Conservation (phyloP, 2,113 vertebrate genomes). For the Cyprinodon variegatus region DNA sequence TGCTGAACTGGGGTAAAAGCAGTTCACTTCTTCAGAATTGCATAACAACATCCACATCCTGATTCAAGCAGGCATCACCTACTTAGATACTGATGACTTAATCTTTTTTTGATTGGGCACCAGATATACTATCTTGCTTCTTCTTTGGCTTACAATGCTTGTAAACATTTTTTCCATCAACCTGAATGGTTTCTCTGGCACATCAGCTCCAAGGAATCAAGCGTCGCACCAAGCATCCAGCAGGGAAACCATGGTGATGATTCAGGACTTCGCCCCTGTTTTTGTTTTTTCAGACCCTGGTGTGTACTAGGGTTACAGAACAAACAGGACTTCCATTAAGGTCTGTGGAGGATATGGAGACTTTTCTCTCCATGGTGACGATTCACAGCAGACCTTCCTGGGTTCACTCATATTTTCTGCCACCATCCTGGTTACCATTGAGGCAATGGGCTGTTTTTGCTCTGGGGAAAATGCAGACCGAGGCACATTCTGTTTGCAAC, state of each 20-base stretch:
- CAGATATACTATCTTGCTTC: neutral
- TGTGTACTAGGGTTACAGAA: conserved; percentile 64
- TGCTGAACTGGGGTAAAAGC: conserved; percentile 41
- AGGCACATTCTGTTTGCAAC: conserved; percentile 57
- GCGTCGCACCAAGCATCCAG: neutral
- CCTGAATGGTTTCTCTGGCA: too few relatives aligned
- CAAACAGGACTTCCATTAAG: conserved; percentile 57
- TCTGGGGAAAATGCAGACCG: conserved; percentile 51
- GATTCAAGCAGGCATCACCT: neutral
- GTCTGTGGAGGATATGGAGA: conserved; percentile 61
- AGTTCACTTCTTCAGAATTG: conserved; percentile 45
- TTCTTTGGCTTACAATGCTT: neutral
- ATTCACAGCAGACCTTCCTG: conserved; percentile 46
- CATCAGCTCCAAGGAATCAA: neutral
- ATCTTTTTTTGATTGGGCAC: neutral
- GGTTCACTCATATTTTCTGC: conserved; percentile 21
- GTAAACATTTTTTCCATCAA: too few relatives aligned
- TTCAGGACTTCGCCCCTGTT: conserved; percentile 51
- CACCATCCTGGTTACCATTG: conserved; percentile 24
- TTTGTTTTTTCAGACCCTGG: conserved; percentile 58
- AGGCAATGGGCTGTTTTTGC: conserved; percentile 22
- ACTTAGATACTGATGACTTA: conserved; percentile 13
- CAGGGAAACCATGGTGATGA: conserved; percentile 40
- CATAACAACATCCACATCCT: conserved; percentile 35
- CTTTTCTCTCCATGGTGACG: conserved; percentile 62